Evolutionary conservation across 2,888 invertebrate genomes (phyloP), one percentile per base, ranked within the genome.

Genomic region (Tetranychus piercei): DNA sequence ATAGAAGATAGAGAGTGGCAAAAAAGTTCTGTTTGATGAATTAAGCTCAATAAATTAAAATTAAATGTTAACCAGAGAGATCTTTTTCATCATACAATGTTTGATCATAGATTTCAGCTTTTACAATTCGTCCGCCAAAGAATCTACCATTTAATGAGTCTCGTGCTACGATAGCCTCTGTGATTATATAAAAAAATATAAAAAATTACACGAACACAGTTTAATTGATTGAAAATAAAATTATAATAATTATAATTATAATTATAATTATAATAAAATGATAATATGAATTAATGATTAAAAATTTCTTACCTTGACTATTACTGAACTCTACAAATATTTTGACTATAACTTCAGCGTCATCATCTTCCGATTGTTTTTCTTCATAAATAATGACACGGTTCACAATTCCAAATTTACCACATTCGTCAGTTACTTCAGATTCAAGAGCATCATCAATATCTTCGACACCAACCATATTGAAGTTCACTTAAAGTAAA

Each of bases 351-450:
- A 94, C 88, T 83, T 90, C 89, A 6, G 88, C 88, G 82, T 90
- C 89, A n/a, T 90, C 90, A 75, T 84, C 85, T 83, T 95, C 95
- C 15, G 89, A 88, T 84, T 96, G 95, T 79, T 89, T 89, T 84
- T 96, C 96, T 83, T 95, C 94, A 84, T 95, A 95, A 81, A 95
- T 94, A 79, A 95, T 92, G 70, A 96, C 94, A 55, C 92, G 86
- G 81, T 90, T 89, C 67, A 96, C 95, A 72, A 85, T 85, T 76
- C 99, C 99, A 85, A 88, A 97, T 84, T 86, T 86, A 64, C 89
- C 88, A 84, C 97, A 96, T 82, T 96, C 93, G 80, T 95, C 95
- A 80, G 93, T 91, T 78, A 95, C 92, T 85, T 97, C 96, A 81
- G 91, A 92, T 82, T 97, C 92, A 73, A 97, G 85, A 76, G 89